These are phyloP conservation scores for Tympanuchus pallidicinctus DNA, from an alignment of 2,113 vertebrate genomes.

Conservation along the genomic window DNA sequence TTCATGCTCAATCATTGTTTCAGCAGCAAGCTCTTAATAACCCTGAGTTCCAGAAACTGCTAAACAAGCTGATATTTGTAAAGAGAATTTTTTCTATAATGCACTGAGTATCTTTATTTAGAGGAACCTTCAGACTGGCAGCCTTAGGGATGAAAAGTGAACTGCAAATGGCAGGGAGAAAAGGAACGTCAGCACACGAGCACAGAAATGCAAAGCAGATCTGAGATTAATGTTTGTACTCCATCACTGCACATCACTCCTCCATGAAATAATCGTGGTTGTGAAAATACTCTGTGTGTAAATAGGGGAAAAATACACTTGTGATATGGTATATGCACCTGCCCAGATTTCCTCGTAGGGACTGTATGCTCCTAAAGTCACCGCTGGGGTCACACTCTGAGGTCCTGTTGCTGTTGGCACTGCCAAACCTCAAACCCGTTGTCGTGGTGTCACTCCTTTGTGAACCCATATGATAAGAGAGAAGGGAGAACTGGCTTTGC, in stretches of 20 bases:
- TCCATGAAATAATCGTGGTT: background rate
- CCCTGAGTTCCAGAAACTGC: conserved; percentile 11
- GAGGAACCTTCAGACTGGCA: conserved; percentile 22
- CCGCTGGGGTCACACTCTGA: background rate
- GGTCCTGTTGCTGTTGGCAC: background rate
- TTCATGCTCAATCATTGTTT: conserved; percentile 42
- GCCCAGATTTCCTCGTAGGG: background rate
- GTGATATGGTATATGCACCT: background rate
- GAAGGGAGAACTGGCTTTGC: background rate
- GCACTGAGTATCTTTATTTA: background rate
- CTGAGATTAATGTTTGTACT: background rate
- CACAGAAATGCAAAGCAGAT: background rate
- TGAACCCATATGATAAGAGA: background rate
- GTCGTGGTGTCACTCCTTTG: background rate
- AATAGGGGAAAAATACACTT: background rate
- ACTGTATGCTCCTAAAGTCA: background rate
- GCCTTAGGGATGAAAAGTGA: background rate
- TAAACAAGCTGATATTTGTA: conserved; percentile 49
- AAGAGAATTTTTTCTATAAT: background rate
- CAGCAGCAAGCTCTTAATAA: conserved; percentile 51
- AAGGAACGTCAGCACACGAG: background rate
- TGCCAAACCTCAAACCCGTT: background rate
- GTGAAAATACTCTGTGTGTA: background rate
- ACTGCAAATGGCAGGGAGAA: background rate
- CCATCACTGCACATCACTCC: background rate